Evolutionary conservation across 1,140 invertebrate species (phyloP), one percentile per base, ranked within the genome.

Genomic region (Caenorhabditis brenneri): DNA sequence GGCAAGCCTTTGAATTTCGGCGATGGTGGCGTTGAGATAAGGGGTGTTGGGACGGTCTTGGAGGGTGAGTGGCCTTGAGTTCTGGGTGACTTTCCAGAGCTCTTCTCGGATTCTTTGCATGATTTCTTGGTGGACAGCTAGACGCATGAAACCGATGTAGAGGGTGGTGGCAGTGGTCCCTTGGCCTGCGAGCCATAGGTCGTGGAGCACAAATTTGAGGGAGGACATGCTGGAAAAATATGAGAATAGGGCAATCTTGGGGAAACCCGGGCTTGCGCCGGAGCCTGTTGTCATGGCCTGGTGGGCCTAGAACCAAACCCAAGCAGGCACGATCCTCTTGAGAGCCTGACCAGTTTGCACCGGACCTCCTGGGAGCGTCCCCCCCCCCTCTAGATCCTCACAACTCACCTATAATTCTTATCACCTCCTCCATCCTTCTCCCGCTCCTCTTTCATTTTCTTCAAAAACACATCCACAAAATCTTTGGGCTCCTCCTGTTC

Each of bases 1-100:
- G 16, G 84, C 69, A n/a, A 39, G 65, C 36, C 84, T n/a, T 49
- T 85, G 84, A 42, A 83, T 83, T 53, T 85, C 84, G 31, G 86
- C 31, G 27, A 83, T 48, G n/a, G 51, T 69, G 5, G 83, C 83
- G 31, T 69, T 65, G 7, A 79, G 31, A 33, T 84, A 84, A 9
- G 83, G 83, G 1, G 80, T 81, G 36, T 81, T 81, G 7, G 33
- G 80, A 27, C 55, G 29, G 22, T 81, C 80, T 22, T 60, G 6
- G 1, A 81, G 31, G 12, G 53, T 36, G 31, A 81, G 24, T 27
- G 36, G 16, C n/a, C 80, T 7, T 22, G 29, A 2, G 12, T 33
- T 33, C 46, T 65, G 1, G 15, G 80, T 81, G 19, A 81, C 36
- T n/a, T 42, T 12, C 3, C 42, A 19, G 7, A 81, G 48, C 36